Conservation (phyloP, 2,797 vertebrate genomes). For the Molossus alvarezi region DNA sequence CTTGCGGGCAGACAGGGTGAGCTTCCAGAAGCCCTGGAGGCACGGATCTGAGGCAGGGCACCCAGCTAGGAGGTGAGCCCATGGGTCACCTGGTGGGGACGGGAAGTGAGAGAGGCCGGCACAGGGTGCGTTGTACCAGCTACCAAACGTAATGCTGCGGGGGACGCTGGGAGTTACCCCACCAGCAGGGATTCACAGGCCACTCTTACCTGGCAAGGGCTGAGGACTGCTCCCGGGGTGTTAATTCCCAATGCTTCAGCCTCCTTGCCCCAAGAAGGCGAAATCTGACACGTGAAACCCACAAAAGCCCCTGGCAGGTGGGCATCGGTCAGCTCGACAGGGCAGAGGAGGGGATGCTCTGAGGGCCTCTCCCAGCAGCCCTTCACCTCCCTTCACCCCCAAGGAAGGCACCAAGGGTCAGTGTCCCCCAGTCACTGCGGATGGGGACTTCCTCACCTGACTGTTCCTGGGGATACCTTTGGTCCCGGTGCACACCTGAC, state of each 20-base stretch:
- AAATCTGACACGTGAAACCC: background rate
- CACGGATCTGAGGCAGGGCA: background rate
- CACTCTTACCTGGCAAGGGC: accelerated
- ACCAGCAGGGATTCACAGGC: accelerated
- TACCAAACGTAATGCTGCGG: background rate
- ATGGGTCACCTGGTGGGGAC: background rate
- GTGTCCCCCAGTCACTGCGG: background rate
- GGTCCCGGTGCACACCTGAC: constrained; percentile 69
- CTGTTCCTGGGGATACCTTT: background rate
- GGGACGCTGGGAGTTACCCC: background rate
- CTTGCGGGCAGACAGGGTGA: accelerated
- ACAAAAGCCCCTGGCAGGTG: background rate
- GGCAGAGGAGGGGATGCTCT: accelerated
- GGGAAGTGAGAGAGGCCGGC: background rate
- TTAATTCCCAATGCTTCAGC: background rate
- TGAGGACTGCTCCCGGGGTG: background rate
- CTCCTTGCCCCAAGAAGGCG: too few relatives aligned
- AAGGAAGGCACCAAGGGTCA: background rate
- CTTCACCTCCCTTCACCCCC: background rate
- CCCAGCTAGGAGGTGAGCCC: background rate
- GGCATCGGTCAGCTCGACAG: background rate
- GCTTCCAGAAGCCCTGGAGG: background rate
- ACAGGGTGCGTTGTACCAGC: background rate
- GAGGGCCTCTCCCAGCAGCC: background rate
- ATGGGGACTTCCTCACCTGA: background rate